phyloP scores from a whole-genome alignment of 1,140 invertebrate genomes.

The Sycophila sp. region DNA sequence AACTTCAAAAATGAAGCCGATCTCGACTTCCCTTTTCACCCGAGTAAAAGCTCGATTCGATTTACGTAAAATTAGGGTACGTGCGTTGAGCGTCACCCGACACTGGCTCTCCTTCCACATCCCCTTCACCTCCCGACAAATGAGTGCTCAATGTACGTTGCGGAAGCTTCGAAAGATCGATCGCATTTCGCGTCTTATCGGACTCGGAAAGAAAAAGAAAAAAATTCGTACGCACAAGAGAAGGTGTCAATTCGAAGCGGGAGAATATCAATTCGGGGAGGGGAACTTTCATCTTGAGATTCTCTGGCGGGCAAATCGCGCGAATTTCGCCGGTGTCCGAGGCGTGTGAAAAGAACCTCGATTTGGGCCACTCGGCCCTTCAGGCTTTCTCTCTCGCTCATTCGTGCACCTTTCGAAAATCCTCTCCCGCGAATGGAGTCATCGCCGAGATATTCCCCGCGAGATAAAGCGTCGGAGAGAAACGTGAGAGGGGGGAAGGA shows the following conservation, averaged over 20 bases:
- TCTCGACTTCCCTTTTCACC: background rate
- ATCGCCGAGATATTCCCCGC: background rate
- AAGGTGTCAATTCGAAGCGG: no score
- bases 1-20: slow-evolving; percentile 17
- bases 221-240: background rate
- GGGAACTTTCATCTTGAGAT: background rate
- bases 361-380: slow-evolving; percentile 3
- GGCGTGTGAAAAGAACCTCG: slow-evolving; percentile 20
- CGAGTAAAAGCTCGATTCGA: slow-evolving; percentile 23
- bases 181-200: background rate
- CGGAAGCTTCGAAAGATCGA: background rate
- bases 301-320: no score
- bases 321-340: background rate
- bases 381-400: background rate
- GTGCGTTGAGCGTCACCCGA: no score
- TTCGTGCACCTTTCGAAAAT: background rate
- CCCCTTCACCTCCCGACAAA: background rate
- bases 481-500: background rate
- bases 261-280: no score
- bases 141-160: no score
- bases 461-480: background rate
- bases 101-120: no score
- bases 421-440: slow-evolving; percentile 5
- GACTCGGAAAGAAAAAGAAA: background rate
- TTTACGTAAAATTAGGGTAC: background rate